Conservation (phyloP, 2,888 invertebrate genomes). For the Lordiphosa andalusiaca region DNA sequence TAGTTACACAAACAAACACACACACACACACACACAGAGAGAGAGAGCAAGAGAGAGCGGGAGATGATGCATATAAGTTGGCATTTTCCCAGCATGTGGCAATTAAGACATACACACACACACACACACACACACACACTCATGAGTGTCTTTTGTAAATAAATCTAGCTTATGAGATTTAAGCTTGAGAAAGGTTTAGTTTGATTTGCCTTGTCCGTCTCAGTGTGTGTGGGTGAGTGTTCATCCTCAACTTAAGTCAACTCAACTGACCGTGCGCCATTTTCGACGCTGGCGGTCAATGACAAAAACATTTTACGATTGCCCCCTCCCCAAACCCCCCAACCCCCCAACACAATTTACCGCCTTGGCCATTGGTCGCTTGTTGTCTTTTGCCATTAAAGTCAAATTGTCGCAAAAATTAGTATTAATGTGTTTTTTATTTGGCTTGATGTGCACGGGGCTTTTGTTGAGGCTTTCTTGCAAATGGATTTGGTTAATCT, state of each 20-base stretch:
- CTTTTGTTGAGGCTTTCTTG: constrained; percentile 9
- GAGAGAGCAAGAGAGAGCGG: background rate
- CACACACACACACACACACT: too few species aligned
- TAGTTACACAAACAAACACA: constrained; percentile 55
- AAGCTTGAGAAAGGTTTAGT: constrained; percentile 67
- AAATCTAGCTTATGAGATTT: constrained; percentile 66
- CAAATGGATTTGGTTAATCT: constrained; percentile 7
- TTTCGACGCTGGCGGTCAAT: constrained; percentile 64
- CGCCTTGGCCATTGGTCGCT: constrained; percentile 38
- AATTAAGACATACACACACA: constrained; percentile 49
- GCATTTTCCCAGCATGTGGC: constrained; percentile 68
- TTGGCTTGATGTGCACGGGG: constrained; percentile 40
- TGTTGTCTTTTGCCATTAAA: constrained; percentile 63
- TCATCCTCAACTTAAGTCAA: constrained; percentile 43
- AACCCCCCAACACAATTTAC: constrained; percentile 18
- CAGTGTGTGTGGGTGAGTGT: constrained; percentile 6
- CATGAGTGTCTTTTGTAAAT: constrained; percentile 60
- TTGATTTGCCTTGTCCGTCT: constrained; percentile 49
- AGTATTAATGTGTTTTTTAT: constrained; percentile 72
- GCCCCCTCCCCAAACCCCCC: background rate
- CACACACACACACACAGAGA: constrained; percentile 12
- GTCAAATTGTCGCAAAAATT: constrained; percentile 70
- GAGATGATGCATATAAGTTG: constrained; percentile 31
- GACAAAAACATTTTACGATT: constrained; percentile 62
- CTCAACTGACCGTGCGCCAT: constrained; percentile 68